Evolutionary conservation across 2,888 invertebrate genomes (phyloP), one percentile per base, ranked within the genome.

Genomic region (Nymphalis c-album): DNA sequence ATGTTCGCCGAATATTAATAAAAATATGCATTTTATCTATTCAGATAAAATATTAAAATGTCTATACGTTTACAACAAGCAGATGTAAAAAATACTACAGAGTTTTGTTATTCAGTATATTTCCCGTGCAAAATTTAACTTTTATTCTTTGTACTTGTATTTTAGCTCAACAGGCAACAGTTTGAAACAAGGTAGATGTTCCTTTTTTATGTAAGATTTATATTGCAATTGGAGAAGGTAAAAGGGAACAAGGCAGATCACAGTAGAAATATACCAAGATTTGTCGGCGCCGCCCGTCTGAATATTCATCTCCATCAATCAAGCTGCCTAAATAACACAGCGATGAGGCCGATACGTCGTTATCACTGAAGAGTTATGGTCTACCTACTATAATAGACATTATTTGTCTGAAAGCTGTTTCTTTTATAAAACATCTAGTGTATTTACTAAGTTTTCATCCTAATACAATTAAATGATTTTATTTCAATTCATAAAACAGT

Each of bases 261-360:
- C 78, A 76, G 77, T 80, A 80, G 80, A 80, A 82, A 85, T 80
- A 77, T 80, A 78, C 73, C 69, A 76, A 78, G 82, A 84, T 82
- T 84, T 69, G 60, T 45, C 35, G 68, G 51, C 46, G 59, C 72
- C 77, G 78, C 75, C 77, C 73, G 77, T 75, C 79, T 80, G 81
- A 84, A 86, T 86, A 88, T 86, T 86, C 83, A 86, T 86, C 83
- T 80, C 79, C 83, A 87, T 88, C 87, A 86, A 88, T 87, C 89
- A 87, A 82, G 78, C 77, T 75, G 79, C 79, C 80, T 85, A 85
- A 86, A 86, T 83, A 84, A 80, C 82, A 51, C 60, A 77, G 78
- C 79, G 77, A 82, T 82, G 82, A 82, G 83, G 79, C 80, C 80
- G 79, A 80, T 76, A 75, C 76, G 79, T 80, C 80, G 80, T 80